phyloP scores from a whole-genome alignment of 2,888 invertebrate species.

The Drosophila diplacantha region DNA sequence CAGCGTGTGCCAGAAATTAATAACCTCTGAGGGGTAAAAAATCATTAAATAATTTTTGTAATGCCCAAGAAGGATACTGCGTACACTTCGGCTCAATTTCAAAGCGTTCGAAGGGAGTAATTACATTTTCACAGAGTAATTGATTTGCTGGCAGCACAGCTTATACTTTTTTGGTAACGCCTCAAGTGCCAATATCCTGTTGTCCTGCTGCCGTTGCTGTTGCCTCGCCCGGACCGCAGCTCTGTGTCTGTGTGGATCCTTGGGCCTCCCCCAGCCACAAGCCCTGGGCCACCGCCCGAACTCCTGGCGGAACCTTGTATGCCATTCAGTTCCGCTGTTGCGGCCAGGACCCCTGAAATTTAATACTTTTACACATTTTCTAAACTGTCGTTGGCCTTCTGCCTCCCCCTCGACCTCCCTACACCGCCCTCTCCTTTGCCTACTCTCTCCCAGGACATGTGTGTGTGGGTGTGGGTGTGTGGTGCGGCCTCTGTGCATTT shows the following conservation, averaged over 20 bases:
- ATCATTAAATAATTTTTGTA: neutral
- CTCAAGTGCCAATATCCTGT: slow-evolving; percentile 18
- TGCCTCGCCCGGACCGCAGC: slow-evolving; percentile 10
- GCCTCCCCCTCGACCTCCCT: too few relatives aligned
- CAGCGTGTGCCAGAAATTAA: too few relatives aligned
- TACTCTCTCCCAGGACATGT: slow-evolving; percentile 15
- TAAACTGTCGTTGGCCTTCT: slow-evolving; percentile 51
- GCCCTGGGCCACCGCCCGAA: neutral
- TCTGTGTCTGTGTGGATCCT: slow-evolving; percentile 16
- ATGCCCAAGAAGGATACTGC: neutral
- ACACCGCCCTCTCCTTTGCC: neutral
- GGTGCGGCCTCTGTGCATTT: slow-evolving; percentile 47
- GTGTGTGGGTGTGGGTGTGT: slow-evolving; percentile 1
- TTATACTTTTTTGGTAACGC: slow-evolving; percentile 4
- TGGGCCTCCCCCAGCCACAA: neutral
- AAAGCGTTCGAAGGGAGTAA: neutral
- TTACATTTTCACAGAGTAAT: slow-evolving; percentile 11
- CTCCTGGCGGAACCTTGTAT: slow-evolving; percentile 19
- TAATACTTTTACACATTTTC: slow-evolving; percentile 56
- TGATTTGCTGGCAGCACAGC: slow-evolving; percentile 3
- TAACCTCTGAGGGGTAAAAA: neutral
- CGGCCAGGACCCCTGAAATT: slow-evolving; percentile 48
- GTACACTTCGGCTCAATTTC: too few relatives aligned
- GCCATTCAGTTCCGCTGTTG: slow-evolving; percentile 30
- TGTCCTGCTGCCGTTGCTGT: neutral